These are phyloP conservation scores for Eleginops maclovinus DNA, from an alignment of 2,113 vertebrate species.

Conservation along the genomic window DNA sequence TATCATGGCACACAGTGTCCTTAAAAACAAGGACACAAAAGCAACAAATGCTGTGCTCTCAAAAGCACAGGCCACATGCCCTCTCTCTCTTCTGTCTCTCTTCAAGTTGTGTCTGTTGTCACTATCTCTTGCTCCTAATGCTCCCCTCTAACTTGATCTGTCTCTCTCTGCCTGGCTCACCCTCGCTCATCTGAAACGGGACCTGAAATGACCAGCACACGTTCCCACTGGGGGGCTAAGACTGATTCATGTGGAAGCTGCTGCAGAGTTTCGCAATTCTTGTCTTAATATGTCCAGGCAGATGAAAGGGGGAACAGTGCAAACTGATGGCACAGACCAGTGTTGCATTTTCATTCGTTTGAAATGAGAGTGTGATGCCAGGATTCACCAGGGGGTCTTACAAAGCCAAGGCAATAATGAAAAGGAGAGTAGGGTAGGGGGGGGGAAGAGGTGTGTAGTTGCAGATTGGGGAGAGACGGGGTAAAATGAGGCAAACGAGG, in stretches of 20 bases:
- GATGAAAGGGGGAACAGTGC: conserved; percentile 68
- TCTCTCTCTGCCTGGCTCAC: not conserved
- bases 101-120: conserved; percentile 21
- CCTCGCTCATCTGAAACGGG: conserved; percentile 19
- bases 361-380: conserved; percentile 69
- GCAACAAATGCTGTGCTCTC: conserved; percentile 38
- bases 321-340: conserved; percentile 70
- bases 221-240: conserved; percentile 58
- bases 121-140: conserved; percentile 11
- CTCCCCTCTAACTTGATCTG: conserved; percentile 25
- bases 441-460: conserved; percentile 32
- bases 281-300: conserved; percentile 73
- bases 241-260: conserved; percentile 66
- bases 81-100: not conserved
- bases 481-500: conserved; percentile 33
- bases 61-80: conserved; percentile 27
- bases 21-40: conserved; percentile 41
- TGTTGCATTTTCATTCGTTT: conserved; percentile 71
- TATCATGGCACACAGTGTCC: conserved; percentile 47
- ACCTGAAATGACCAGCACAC: conserved; percentile 70
- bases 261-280: conserved; percentile 61
- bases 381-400: conserved; percentile 71
- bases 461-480: conserved; percentile 41
- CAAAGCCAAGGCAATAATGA: conserved; percentile 67
- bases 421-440: conserved; percentile 54